phyloP scores from a whole-genome alignment of 2,888 invertebrate species.

The Diarsia dahlii region DNA sequence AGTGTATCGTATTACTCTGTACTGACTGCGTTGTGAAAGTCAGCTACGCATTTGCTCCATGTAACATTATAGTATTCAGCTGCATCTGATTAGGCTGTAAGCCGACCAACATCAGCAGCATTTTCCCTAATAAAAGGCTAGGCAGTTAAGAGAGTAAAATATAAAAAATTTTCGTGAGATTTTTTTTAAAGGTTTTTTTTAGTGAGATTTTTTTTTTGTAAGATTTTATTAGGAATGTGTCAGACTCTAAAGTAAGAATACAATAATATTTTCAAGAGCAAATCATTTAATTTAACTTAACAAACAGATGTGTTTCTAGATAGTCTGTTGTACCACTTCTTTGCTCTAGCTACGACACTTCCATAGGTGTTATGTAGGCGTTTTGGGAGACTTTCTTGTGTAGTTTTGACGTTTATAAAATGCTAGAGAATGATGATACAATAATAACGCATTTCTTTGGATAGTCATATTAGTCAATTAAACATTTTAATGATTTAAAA shows the following conservation, averaged over 20 bases:
- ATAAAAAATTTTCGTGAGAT: too few relatives aligned
- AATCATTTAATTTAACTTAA: neutral
- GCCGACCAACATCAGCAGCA: neutral
- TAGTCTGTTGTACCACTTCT: neutral
- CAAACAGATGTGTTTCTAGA: neutral
- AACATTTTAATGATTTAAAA: neutral
- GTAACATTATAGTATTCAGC: neutral
- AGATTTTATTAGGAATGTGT: too few relatives aligned
- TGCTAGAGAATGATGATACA: neutral
- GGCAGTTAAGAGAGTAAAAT: too few relatives aligned
- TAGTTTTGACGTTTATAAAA: neutral
- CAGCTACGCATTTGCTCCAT: neutral
- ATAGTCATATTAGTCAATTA: neutral
- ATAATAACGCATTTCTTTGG: neutral
- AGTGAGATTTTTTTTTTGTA: too few relatives aligned
- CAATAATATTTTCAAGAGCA: neutral
- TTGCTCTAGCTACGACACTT: neutral
- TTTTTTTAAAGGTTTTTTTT: too few relatives aligned
- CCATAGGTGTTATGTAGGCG: neutral
- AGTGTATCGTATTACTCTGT: neutral
- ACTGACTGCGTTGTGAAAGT: neutral
- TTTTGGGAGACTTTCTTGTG: neutral
- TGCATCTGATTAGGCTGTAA: neutral
- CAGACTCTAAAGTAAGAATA: too few relatives aligned
- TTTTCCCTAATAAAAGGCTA: too few relatives aligned